Evolutionary conservation across 2,113 vertebrate species (phyloP).

Genomic region (Leucopsar rothschildi): DNA sequence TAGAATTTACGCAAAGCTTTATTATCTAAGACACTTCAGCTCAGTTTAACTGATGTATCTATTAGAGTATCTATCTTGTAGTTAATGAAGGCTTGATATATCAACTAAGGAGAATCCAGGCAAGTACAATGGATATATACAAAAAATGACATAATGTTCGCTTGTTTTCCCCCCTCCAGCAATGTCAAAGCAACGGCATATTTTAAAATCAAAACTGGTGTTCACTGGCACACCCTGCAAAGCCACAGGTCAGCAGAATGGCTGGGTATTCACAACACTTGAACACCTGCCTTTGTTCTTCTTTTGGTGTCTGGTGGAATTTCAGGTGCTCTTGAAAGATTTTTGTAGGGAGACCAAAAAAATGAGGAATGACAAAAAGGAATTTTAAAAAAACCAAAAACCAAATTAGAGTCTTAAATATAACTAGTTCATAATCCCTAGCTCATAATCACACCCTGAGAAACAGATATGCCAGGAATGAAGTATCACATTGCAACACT

Average conservation of each 20-base stretch:
- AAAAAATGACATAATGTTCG: neutral
- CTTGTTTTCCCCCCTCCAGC: neutral
- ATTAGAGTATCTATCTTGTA: neutral
- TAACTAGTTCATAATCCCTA: neutral
- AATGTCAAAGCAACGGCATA: neutral
- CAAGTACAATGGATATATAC: neutral
- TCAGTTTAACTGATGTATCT: slow-evolving; percentile 18
- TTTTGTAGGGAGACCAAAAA: neutral
- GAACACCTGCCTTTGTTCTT: neutral
- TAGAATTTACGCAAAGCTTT: slow-evolving; percentile 10
- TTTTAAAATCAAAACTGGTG: neutral
- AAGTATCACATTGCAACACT: neutral
- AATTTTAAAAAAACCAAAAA: neutral
- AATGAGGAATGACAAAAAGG: neutral
- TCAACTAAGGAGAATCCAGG: neutral
- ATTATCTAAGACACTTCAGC: slow-evolving; percentile 3
- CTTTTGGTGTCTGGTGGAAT: neutral
- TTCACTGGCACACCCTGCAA: neutral
- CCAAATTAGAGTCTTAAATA: neutral
- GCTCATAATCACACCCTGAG: neutral
- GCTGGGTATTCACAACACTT: neutral
- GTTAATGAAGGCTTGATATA: neutral
- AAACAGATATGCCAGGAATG: neutral
- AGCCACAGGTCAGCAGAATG: neutral
- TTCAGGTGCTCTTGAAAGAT: neutral